Evolutionary conservation across 2,113 vertebrate species (phyloP).

Genomic region (Embiotoca jacksoni): DNA sequence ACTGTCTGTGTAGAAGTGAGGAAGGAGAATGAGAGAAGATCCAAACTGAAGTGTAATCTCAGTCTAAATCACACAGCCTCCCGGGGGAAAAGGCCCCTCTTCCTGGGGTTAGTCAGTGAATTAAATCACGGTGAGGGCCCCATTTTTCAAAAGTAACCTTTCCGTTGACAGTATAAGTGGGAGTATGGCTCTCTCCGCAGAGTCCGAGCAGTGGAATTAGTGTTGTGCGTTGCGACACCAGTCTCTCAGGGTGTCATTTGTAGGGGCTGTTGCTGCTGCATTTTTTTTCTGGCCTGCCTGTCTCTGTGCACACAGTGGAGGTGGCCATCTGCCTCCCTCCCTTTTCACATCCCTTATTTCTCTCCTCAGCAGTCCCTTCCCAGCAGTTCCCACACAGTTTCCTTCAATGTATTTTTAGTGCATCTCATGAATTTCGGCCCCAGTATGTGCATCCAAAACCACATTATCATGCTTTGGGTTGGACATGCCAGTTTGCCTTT

Average conservation of each 20-base stretch:
- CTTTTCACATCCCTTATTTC: conserved; percentile 60
- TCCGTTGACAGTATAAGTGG: conserved; percentile 81
- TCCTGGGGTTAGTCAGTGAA: conserved; percentile 80
- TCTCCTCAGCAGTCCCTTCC: conserved; percentile 67
- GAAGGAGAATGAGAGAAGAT: conserved; percentile 56
- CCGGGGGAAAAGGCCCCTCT: conserved; percentile 67
- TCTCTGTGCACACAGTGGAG: conserved; percentile 68
- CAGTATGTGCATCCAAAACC: conserved; percentile 34
- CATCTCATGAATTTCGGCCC: conserved; percentile 66
- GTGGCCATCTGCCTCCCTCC: conserved; percentile 78
- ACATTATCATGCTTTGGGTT: conserved; percentile 22
- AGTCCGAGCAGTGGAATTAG: conserved; percentile 72
- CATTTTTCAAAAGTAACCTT: conserved; percentile 85
- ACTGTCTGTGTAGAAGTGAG: conserved; percentile 25
- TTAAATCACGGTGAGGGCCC: conserved; percentile 77
- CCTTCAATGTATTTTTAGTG: conserved; percentile 68
- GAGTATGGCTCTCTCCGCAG: conserved; percentile 62
- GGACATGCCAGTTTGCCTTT: conserved; percentile 31
- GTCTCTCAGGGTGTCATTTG: conserved; percentile 80
- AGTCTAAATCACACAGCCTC: conserved; percentile 70
- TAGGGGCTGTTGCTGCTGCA: conserved; percentile 63
- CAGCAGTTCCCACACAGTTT: conserved; percentile 70
- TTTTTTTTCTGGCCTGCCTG: conserved; percentile 69
- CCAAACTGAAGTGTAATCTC: conserved; percentile 79
- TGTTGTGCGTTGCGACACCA: conserved; percentile 65